Percentiles rank a stretch among this genome's conserved stretches.
Evolutionary conservation across 2,113 vertebrate genomes (phyloP).

Genomic region (Orthonyx spaldingii): DNA sequence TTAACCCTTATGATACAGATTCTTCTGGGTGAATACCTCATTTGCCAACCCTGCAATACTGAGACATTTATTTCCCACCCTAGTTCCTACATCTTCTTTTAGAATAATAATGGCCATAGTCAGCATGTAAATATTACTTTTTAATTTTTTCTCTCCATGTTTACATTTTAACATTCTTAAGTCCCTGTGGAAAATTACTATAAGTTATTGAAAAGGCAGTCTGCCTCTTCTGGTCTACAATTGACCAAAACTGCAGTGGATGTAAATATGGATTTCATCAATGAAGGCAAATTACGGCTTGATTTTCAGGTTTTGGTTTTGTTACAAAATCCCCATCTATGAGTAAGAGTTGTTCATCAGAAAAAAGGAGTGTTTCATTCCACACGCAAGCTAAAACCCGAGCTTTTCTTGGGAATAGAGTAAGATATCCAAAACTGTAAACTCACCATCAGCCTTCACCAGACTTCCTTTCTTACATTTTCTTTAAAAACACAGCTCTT

Average conservation of each 20-base stretch:
- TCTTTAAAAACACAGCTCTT: neutral
- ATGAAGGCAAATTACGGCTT: neutral
- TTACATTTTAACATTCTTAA: neutral
- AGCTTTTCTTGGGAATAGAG: neutral
- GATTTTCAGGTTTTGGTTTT: neutral
- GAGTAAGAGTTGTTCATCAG: neutral
- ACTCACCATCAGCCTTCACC: neutral
- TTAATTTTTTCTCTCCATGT: neutral
- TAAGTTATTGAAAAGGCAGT: neutral
- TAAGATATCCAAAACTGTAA: neutral
- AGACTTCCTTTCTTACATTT: neutral
- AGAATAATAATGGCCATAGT: neutral
- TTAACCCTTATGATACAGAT: neutral
- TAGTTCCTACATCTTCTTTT: no score
- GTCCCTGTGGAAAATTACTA: fast-evolving
- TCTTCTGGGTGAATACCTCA: fast-evolving
- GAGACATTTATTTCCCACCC: neutral
- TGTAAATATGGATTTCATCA: neutral
- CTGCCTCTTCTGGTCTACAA: neutral
- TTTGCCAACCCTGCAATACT: neutral
- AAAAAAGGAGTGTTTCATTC: neutral
- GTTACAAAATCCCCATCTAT: neutral
- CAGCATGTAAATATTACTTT: neutral
- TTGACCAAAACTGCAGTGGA: neutral
- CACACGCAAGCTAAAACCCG: neutral